Evolutionary conservation across 2,797 vertebrate species (phyloP), one percentile per base, ranked within the genome.

Genomic region (Darevskia nairensis): DNA sequence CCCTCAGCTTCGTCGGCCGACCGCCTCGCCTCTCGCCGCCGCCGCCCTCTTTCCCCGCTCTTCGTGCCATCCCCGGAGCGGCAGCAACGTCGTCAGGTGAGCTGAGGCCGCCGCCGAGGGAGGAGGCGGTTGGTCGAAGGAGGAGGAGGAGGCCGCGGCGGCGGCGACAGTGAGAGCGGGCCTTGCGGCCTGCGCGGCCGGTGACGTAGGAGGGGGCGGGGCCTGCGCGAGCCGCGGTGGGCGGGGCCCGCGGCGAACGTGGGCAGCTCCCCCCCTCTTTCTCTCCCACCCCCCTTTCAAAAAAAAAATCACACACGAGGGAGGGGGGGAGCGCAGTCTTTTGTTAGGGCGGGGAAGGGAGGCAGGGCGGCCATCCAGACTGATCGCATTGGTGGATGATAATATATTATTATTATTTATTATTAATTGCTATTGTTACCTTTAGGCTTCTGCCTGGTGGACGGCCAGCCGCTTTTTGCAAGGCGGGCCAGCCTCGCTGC

Each of bases 341-440:
- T 88, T 64, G 93, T 77, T 88, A 59, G 83, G 92, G 90, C 87
- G 85, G 89, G 89, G 79, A 81, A 86, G 86, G 50, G 50, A 55
- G 50, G 50, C 50, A 55, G 50, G 13, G 50, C 3, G 13, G 50
- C 50, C 50, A 4, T 3, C 11, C 50, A 55, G 50, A 11, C 13
- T 4, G 50, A 13, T 15, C 50, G 50, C 50, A 4, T 13, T 3
- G 13, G 50, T 55, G 50, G 50, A 13, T 50, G 46, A 50, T 11
- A 0, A 10, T 46, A 46, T 50, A 50, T 50, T 10, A 46, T 46
- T 46, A 46, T 50, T 50, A 50, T 50, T 50, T 13, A 50, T 46
- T 50, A 50, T 50, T 50, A 0, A 13, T 50, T 50, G 50, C 50
- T 55, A 55, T 55, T 4, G 50, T 15, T 55, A 13, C 4, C 50